Evolutionary conservation across 2,888 invertebrate genomes (phyloP).

Genomic region (Eupelmus urozonus): DNA sequence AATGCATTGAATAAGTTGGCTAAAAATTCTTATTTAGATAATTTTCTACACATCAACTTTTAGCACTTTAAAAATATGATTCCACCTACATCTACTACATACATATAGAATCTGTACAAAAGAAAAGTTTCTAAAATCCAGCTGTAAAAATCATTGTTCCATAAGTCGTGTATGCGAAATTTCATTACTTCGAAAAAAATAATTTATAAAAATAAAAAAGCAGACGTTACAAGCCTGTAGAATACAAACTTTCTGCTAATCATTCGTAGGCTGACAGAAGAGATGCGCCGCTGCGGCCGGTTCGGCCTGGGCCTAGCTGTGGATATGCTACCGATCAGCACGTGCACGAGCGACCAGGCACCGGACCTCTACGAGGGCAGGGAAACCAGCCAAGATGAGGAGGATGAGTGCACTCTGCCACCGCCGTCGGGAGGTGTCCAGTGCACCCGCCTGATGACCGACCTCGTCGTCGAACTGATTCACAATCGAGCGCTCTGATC

Average conservation of each 20-base stretch:
- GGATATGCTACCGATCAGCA: conserved; percentile 86
- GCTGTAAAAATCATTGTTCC: too few relatives aligned
- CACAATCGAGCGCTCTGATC: conserved; percentile 81
- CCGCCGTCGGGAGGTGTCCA: conserved; percentile 79
- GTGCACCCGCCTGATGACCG: conserved; percentile 84
- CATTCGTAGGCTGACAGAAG: conserved; percentile 80
- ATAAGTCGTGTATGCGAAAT: too few relatives aligned
- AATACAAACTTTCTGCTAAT: neutral
- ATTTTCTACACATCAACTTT: too few relatives aligned
- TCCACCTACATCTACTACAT: too few relatives aligned
- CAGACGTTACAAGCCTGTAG: too few relatives aligned
- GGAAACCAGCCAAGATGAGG: conserved; percentile 69
- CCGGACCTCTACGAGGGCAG: conserved; percentile 82
- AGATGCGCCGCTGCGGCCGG: conserved; percentile 82
- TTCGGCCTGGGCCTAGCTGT: conserved; percentile 85
- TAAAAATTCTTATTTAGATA: too few relatives aligned
- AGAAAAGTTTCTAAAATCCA: too few relatives aligned
- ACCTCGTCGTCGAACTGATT: conserved; percentile 83
- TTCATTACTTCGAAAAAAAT: too few relatives aligned
- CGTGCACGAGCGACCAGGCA: conserved; percentile 85
- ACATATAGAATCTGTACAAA: too few relatives aligned
- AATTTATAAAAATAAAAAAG: too few relatives aligned
- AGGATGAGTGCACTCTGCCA: conserved; percentile 75
- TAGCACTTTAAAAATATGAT: too few relatives aligned
- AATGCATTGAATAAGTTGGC: too few relatives aligned